Evolutionary conservation across 2,797 vertebrate genomes (phyloP).

Genomic region (Epinephelus malabaricus): DNA sequence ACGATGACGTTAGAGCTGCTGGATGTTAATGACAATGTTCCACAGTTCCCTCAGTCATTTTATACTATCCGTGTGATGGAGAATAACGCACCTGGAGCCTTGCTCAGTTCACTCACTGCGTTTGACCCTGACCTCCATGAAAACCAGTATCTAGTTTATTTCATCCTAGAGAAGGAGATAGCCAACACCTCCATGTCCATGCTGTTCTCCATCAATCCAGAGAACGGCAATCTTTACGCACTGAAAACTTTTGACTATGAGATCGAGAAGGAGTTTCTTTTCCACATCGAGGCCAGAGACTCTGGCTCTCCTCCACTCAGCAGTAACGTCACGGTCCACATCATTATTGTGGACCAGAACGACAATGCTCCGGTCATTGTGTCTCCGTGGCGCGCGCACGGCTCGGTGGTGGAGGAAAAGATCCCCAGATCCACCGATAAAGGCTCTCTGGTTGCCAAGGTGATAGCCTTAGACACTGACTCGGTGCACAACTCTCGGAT

Average conservation of each 20-base stretch:
- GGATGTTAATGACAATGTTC: conserved; percentile 87
- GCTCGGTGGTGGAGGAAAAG: conserved; percentile 62
- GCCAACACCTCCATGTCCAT: conserved; percentile 78
- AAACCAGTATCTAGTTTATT: conserved; percentile 81
- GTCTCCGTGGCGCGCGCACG: conserved; percentile 74
- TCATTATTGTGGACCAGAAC: conserved; percentile 77
- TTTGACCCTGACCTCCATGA: conserved; percentile 81
- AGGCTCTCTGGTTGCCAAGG: conserved; percentile 76
- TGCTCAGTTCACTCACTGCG: conserved; percentile 74
- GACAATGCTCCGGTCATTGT: conserved; percentile 78
- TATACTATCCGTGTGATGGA: conserved; percentile 80
- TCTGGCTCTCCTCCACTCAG: conserved; percentile 79
- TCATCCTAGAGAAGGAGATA: conserved; percentile 77
- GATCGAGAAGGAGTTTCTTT: conserved; percentile 75
- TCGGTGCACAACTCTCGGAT: conserved; percentile 81
- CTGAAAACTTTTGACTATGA: conserved; percentile 80
- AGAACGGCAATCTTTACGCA: conserved; percentile 78
- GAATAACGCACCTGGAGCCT: conserved; percentile 80
- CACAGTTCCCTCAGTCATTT: conserved; percentile 77
- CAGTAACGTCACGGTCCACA: conserved; percentile 76
- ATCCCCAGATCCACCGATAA: conserved; percentile 74
- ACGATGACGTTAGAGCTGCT: conserved; percentile 76
- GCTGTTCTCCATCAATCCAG: conserved; percentile 80
- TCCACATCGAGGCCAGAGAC: conserved; percentile 80
- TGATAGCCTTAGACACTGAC: conserved; percentile 78